These are phyloP conservation scores for Lathamus discolor DNA, from an alignment of 2,113 vertebrate species.

Conservation along the genomic window DNA sequence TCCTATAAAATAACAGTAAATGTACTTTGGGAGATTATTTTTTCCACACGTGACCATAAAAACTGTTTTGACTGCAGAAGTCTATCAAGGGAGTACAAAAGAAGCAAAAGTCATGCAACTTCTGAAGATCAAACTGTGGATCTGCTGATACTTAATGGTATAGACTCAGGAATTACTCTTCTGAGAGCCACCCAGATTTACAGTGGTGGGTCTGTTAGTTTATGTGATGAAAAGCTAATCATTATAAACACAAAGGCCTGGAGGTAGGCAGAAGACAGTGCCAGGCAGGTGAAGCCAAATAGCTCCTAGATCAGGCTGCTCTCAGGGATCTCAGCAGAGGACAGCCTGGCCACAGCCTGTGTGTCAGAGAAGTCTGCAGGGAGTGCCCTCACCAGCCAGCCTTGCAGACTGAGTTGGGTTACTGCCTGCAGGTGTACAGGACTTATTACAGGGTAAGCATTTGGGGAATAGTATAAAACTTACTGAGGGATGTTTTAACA, in stretches of 20 bases:
- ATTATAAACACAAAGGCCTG: neutral
- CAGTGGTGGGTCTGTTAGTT: neutral
- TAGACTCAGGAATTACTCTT: neutral
- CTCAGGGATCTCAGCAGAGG: neutral
- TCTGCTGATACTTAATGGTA: neutral
- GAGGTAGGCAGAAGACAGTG: neutral
- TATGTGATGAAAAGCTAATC: neutral
- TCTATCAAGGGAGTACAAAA: neutral
- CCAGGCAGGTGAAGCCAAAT: neutral
- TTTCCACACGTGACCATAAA: neutral
- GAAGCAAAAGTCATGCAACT: neutral
- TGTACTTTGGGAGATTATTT: neutral
- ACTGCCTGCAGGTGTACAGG: neutral
- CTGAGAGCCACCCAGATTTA: neutral
- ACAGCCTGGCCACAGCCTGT: accelerated
- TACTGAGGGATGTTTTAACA: neutral
- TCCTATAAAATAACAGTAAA: neutral
- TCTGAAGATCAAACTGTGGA: neutral
- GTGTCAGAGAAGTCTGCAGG: accelerated
- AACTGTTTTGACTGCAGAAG: neutral
- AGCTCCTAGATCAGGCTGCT: neutral
- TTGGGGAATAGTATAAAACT: neutral
- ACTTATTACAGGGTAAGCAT: neutral
- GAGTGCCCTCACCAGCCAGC: neutral
- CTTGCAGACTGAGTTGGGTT: neutral